These are phyloP conservation scores for Thunnus albacares DNA, from an alignment of 2,797 vertebrate species.

Conservation along the genomic window DNA sequence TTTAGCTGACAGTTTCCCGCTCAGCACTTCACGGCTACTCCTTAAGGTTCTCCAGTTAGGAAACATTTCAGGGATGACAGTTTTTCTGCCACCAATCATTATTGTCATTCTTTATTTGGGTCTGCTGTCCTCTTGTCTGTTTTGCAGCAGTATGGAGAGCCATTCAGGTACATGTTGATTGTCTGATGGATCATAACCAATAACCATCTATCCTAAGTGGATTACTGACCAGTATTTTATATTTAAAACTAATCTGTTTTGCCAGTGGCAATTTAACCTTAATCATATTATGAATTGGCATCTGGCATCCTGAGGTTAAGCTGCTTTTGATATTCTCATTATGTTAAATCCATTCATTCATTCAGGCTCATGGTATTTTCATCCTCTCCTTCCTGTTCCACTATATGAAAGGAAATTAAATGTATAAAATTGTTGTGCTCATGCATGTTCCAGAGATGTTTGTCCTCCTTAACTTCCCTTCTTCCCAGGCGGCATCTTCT, in stretches of 20 bases:
- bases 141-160: neutral
- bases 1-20: too few relatives aligned
- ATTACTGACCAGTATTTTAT: neutral
- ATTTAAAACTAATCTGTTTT: neutral
- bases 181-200: neutral
- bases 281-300: constrained; percentile 13
- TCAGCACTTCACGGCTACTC: too few relatives aligned
- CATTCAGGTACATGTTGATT: neutral
- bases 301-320: constrained; percentile 6
- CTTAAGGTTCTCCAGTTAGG: too few relatives aligned
- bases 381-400: neutral
- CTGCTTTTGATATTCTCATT: constrained; percentile 7
- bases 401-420: neutral
- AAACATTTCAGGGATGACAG: neutral
- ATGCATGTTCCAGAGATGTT: neutral
- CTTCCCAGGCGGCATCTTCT: constrained; percentile 91
- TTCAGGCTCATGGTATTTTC: neutral
- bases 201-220: neutral
- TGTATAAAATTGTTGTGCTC: neutral
- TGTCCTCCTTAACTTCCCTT: constrained; percentile 70
- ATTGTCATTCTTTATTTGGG: neutral
- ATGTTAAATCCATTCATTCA: neutral
- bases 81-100: neutral
- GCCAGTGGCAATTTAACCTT: constrained; percentile 3
- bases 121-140: neutral